Conservation (phyloP, 2,113 vertebrate species). For the Calidris pygmaea region DNA sequence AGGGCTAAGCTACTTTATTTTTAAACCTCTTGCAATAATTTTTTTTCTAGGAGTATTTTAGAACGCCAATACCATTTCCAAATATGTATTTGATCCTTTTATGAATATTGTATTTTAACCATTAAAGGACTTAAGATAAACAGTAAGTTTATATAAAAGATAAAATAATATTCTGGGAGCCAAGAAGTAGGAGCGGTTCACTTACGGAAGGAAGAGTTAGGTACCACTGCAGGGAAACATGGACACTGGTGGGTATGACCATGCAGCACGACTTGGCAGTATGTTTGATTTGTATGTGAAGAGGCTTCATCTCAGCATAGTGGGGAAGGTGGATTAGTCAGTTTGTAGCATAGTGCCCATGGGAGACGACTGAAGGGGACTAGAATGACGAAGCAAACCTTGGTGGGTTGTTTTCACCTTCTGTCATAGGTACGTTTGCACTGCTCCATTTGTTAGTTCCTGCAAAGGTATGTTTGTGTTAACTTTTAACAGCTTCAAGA, state of each 20-base stretch:
- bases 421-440: not conserved
- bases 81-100: not conserved
- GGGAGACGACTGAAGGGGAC: not conserved
- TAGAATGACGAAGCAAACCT: not conserved
- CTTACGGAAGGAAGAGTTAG: not conserved
- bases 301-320: not conserved
- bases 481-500: not conserved
- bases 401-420: not conserved
- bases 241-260: not conserved
- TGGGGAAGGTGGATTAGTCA: not conserved
- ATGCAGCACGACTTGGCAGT: not conserved
- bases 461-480: not conserved
- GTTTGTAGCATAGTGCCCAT: not conserved
- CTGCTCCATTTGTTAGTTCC: not conserved
- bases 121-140: not conserved
- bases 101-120: not conserved
- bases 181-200: not conserved
- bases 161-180: not conserved
- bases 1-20: constrained; percentile 25
- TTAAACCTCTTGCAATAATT: not conserved
- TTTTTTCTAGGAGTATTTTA: not conserved
- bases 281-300: not conserved
- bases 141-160: not conserved
- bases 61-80: not conserved
- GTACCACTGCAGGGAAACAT: not conserved